Evolutionary conservation across 2,113 vertebrate species (phyloP), one percentile per base, ranked within the genome.

Genomic region (Hyaena hyaena): DNA sequence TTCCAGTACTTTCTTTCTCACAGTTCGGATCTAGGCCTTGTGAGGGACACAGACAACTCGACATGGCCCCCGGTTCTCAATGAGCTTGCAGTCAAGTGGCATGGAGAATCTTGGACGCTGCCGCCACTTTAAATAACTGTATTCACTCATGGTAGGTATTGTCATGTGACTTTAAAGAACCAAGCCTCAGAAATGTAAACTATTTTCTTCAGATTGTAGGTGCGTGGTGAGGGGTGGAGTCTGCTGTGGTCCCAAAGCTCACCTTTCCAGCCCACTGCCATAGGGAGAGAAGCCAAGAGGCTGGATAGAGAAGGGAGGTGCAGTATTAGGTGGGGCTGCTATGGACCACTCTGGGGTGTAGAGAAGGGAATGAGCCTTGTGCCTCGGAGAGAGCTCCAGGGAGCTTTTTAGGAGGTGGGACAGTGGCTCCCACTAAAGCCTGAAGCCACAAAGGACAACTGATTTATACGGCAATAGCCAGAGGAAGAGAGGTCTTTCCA

Each of bases 321-420:
- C 31, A 26, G 28, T 1, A 4, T 2, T 0, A 39, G 2, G 2
- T 17, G 19, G 19, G 28, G 4, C 31, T 26, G 66, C 7, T 10
- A 12, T 10, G 58, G 26, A 15, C 33, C 8, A 21, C 0, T 6
- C 0, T 3, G 15, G 23, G 33, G 0, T 12, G 21, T 2, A 23
- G 81, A 61, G 31, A 55, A 58, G 45, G 31, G 26, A 43, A 55
- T 2, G 4, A 79, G 53, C 15, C 66, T 21, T 26, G 16, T 4
- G 3, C 63, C 66, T 35, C 14, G 5, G 26, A 23, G 26, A 26
- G 24, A 10, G 0, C 15, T 16, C 35, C 21, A 43, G n/a, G 15
- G 21, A 28, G 35, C 68, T 88, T 68, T 87, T 33, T 9, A 28
- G 43, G 28, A 87, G 63, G 84, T 28, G 9, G n/a, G n/a, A 33